Percentiles rank a stretch among this genome's conserved stretches.
These are phyloP conservation scores for Rostratula benghalensis DNA, from an alignment of 2,113 vertebrate genomes.

Conservation along the genomic window DNA sequence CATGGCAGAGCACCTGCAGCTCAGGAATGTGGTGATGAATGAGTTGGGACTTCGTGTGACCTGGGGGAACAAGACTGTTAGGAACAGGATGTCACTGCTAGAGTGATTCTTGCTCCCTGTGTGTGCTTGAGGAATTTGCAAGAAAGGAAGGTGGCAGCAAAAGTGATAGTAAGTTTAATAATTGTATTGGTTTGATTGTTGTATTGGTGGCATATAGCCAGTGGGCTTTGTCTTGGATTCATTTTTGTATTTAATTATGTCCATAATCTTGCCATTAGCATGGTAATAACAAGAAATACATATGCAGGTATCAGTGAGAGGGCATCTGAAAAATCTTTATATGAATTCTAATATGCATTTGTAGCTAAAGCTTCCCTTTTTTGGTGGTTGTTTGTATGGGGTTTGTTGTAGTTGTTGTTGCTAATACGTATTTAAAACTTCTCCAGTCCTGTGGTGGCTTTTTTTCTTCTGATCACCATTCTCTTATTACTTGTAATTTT, in stretches of 20 bases:
- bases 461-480: not conserved
- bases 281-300: not conserved
- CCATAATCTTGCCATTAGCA: not conserved
- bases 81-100: not conserved
- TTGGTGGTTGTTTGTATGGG: not conserved
- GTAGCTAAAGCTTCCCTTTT: not conserved
- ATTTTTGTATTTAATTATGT: not conserved
- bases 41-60: not conserved
- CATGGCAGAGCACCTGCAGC: not conserved
- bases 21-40: conserved; percentile 14
- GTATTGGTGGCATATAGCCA: not conserved
- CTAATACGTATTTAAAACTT: not conserved
- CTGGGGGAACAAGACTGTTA: not conserved
- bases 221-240: not conserved
- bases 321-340: not conserved
- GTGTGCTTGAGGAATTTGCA: not conserved
- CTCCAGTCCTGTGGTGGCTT: not conserved
- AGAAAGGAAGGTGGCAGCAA: not conserved
- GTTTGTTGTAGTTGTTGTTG: not conserved
- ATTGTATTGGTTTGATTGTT: not conserved
- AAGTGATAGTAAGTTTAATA: conserved; percentile 37
- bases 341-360: not conserved
- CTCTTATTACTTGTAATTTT: not conserved
- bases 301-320: not conserved
- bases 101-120: not conserved